Base-by-base conservation (phyloP, 2,888 invertebrate species). In the Tanytarsus gracilentus region DNA sequence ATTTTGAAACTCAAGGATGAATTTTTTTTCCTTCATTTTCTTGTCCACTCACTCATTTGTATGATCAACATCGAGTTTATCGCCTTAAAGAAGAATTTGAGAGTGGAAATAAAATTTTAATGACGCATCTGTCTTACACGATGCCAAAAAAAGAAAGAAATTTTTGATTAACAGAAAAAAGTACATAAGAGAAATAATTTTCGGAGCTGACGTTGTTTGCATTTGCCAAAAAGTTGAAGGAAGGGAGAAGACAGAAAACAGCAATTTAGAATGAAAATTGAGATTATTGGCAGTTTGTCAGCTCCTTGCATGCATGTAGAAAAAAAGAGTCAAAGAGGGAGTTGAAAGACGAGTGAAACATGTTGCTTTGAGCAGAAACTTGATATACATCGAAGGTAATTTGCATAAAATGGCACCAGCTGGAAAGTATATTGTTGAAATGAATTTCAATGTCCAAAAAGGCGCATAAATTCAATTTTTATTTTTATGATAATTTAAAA, bases 201-300 rank as follows among this genome's bases (percentile, higher is more conserved):
- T 44, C 44, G 11, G 16, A 18, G 21, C 21, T 44, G n/a, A n/a
- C n/a, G n/a, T n/a, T n/a, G n/a, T n/a, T 23, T 44, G 44, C 44
- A 9, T 44, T 21, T 44, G 11, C 18, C 23, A 49, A 49, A 16
- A 27, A 25, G n/a, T 21, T 3, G 44, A 21, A 30, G 11, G 9
- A 18, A 25, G 27, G 14, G n/a, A 49, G 25, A n/a, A 23, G n/a
- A 23, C 3, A 49, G 6, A 26, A 18, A 49, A 44, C 23, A 18
- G 23, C 33, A 49, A 49, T 49, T 49, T 40, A 14, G 30, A 29
- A 51, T 55, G 11, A 55, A 55, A 55, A 39, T 40, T 25, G 33
- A 53, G 7, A 16, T 56, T 56, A 58, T 58, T 58, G 48, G 58
- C 58, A 58, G 30, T 48, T 58, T 58, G 48, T 48, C 44, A 30